Conservation (phyloP, 1,140 invertebrate species). For the Heterodera schachtii region DNA sequence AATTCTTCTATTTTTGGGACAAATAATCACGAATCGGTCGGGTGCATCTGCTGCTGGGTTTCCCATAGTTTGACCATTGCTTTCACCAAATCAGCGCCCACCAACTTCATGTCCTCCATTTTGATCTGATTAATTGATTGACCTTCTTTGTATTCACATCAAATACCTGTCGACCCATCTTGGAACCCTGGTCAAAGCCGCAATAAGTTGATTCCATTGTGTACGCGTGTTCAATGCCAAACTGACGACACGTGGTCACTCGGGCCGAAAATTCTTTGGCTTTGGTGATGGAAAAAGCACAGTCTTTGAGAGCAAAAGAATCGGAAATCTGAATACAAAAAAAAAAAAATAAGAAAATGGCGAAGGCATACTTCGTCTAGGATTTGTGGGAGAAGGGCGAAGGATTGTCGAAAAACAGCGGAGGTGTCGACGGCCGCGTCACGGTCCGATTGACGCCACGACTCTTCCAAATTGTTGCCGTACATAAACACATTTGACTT, state of each 20-base stretch:
- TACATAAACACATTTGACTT: conserved; percentile 86
- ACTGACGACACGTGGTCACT: conserved; percentile 82
- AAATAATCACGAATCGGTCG: not conserved
- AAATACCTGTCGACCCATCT: conserved; percentile 69
- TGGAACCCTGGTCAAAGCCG: conserved; percentile 79
- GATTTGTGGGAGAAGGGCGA: conserved; percentile 26
- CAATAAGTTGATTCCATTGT: conserved; percentile 86
- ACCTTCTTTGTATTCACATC: not conserved
- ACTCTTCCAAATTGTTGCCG: conserved; percentile 75
- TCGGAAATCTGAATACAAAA: conserved; percentile 75
- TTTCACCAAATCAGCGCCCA: conserved; percentile 38
- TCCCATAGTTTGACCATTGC: conserved; percentile 12
- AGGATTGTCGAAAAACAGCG: not conserved
- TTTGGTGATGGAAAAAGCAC: conserved; percentile 78
- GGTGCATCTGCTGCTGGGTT: not conserved
- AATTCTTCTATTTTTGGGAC: not conserved
- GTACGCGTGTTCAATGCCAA: conserved; percentile 76
- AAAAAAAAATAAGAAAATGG: conserved; percentile 67
- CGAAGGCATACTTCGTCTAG: not conserved
- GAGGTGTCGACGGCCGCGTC: not conserved
- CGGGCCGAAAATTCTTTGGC: conserved; percentile 81
- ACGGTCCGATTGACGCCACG: conserved; percentile 67
- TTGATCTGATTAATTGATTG: conserved; percentile 26
- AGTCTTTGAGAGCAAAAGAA: conserved; percentile 76
- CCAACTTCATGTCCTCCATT: conserved; percentile 42